Evolutionary conservation across 2,797 vertebrate species (phyloP).

Genomic region (Sphaeramia orbicularis): DNA sequence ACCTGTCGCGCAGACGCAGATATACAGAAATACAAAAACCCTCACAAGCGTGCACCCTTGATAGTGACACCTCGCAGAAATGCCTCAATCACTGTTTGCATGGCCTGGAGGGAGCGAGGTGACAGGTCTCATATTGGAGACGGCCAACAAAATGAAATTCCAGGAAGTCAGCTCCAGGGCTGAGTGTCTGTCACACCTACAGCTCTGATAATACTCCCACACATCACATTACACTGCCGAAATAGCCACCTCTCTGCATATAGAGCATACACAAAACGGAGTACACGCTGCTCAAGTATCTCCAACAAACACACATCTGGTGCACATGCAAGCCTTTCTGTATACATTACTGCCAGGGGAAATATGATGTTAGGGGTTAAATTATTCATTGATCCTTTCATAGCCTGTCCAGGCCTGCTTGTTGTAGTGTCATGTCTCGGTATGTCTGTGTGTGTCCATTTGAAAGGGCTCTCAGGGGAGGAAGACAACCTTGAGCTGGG

Average conservation of each 20-base stretch:
- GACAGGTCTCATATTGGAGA: constrained; percentile 80
- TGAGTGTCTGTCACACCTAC: constrained; percentile 76
- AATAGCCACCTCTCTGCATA: constrained; percentile 61
- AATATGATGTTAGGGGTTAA: constrained; percentile 78
- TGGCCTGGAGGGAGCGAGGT: constrained; percentile 79
- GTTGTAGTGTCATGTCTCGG: constrained; percentile 61
- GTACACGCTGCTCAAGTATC: not conserved
- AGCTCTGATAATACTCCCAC: constrained; percentile 75
- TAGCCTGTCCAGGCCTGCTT: constrained; percentile 55
- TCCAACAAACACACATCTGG: constrained; percentile 10
- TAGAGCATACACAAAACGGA: constrained; percentile 37
- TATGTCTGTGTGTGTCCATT: constrained; percentile 59
- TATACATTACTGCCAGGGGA: constrained; percentile 71
- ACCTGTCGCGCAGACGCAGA: constrained; percentile 71
- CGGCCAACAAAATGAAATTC: constrained; percentile 76
- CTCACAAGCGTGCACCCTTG: constrained; percentile 64
- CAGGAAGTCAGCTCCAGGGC: constrained; percentile 68
- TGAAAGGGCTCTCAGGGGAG: constrained; percentile 59
- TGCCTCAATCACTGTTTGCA: constrained; percentile 87
- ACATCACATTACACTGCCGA: constrained; percentile 61
- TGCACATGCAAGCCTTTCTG: constrained; percentile 24
- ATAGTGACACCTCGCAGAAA: constrained; percentile 78
- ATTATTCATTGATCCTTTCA: constrained; percentile 82
- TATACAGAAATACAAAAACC: constrained; percentile 62
- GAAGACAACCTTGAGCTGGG: constrained; percentile 68